These are phyloP conservation scores for Zingel zingel DNA, from an alignment of 2,113 vertebrate genomes.

Conservation along the genomic window DNA sequence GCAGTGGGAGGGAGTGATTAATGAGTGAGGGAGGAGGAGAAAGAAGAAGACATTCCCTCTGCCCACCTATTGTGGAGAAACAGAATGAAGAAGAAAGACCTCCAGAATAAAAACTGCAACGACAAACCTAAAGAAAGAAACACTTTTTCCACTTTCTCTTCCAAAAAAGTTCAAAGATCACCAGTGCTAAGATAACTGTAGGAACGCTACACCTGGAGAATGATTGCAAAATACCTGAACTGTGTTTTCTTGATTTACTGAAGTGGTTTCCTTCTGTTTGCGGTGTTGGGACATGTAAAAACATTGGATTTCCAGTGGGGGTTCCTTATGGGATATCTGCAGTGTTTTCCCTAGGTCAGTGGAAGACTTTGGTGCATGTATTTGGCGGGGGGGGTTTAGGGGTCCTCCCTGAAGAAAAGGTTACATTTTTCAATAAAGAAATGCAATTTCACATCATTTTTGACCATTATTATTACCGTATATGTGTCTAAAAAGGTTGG, in stretches of 20 bases:
- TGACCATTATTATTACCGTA: too few species aligned
- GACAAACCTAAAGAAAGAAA: not conserved
- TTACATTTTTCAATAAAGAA: too few species aligned
- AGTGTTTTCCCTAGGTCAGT: too few species aligned
- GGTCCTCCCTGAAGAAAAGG: too few species aligned
- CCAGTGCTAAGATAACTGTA: not conserved
- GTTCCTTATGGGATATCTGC: constrained; percentile 7
- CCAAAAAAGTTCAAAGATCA: constrained; percentile 45
- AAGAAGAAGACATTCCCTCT: constrained; percentile 37
- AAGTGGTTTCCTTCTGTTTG: not conserved
- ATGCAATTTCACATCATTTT: too few species aligned
- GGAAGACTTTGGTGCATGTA: too few species aligned
- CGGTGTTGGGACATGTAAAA: not conserved
- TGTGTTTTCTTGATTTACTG: constrained; percentile 15
- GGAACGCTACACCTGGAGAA: not conserved
- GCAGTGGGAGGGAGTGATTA: constrained; percentile 61
- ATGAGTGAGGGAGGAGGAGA: constrained; percentile 50
- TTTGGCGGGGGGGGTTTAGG: too few species aligned
- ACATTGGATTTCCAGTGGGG: constrained; percentile 5
- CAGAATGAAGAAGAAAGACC: not conserved
- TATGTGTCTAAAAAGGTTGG: too few species aligned
- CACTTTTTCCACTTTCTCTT: not conserved
- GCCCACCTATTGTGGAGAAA: constrained; percentile 43
- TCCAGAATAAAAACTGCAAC: too few species aligned
- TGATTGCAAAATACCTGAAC: constrained; percentile 8